Evolutionary conservation across 2,113 vertebrate genomes (phyloP).

Genomic region (Addax nasomaculatus): DNA sequence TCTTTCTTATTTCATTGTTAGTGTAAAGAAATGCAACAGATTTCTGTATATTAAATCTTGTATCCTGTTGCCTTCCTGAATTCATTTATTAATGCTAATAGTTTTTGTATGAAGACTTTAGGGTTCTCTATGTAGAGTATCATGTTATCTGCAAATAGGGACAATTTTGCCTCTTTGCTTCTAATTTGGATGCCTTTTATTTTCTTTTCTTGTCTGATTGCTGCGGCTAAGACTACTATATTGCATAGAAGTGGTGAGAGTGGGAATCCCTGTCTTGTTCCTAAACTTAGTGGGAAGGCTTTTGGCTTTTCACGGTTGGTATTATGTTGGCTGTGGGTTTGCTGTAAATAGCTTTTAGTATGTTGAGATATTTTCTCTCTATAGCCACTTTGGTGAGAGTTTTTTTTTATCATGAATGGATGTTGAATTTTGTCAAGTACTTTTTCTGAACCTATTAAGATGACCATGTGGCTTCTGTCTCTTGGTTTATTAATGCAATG

Average conservation of each 20-base stretch:
- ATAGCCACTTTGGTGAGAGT: background rate
- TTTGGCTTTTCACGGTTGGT: background rate
- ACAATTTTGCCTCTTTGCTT: background rate
- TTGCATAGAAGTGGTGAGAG: background rate
- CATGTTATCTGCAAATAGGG: background rate
- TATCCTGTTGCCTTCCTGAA: background rate
- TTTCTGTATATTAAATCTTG: background rate
- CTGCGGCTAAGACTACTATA: background rate
- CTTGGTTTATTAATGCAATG: background rate
- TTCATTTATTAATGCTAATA: background rate
- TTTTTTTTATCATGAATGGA: background rate
- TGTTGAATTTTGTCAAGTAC: background rate
- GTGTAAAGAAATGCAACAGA: background rate
- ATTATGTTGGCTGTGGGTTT: background rate
- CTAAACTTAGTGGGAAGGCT: background rate
- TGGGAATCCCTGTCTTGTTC: background rate
- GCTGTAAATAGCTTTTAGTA: background rate
- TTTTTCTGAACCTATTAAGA: background rate
- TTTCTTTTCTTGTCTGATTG: background rate
- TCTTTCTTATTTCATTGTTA: background rate
- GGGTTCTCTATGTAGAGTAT: background rate
- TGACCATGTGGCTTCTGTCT: background rate
- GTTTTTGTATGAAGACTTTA: background rate
- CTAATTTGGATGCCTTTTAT: background rate
- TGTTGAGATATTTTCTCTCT: background rate